A percentile compares a stretch with the other conserved stretches of the same genome.
Conservation (phyloP, 1,140 invertebrate genomes). For the Adoxophyes honmai region DNA sequence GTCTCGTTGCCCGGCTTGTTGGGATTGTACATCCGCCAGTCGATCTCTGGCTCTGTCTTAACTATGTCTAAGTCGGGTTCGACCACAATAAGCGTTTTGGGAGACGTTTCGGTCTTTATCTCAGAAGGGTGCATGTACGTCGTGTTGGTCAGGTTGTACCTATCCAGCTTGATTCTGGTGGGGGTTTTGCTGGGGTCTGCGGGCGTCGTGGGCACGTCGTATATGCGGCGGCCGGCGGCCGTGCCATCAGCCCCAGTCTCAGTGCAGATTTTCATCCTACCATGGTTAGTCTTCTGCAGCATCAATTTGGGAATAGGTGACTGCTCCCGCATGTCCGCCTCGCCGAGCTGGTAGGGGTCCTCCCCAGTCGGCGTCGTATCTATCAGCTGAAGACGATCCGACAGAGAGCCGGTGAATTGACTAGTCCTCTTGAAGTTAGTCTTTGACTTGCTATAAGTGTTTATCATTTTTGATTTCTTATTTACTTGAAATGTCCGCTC, state of each 20-base stretch:
- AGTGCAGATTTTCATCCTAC: constrained; percentile 42
- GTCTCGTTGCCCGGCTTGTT: constrained; percentile 32
- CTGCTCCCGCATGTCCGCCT: constrained; percentile 63
- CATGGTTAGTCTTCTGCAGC: constrained; percentile 60
- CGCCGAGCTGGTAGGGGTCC: constrained; percentile 63
- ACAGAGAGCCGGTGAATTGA: constrained; percentile 53
- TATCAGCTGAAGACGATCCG: constrained; percentile 55
- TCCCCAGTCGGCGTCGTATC: constrained; percentile 65
- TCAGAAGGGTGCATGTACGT: constrained; percentile 27
- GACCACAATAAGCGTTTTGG: constrained; percentile 36
- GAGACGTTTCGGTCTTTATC: constrained; percentile 32
- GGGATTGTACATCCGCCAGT: constrained; percentile 41
- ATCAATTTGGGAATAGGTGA: constrained; percentile 65
- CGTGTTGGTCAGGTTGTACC: constrained; percentile 28
- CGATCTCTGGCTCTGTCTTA: constrained; percentile 48
- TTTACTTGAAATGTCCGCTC: constrained; percentile 43
- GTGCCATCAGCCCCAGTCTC: constrained; percentile 21
- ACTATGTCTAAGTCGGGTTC: constrained; percentile 48
- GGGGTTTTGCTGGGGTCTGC: constrained; percentile 25
- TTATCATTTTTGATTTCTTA: constrained; percentile 61
- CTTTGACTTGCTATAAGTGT: constrained; percentile 51
- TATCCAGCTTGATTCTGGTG: constrained; percentile 26
- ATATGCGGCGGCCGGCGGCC: constrained; percentile 35
- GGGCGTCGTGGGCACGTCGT: constrained; percentile 23
- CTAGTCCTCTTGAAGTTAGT: constrained; percentile 33